A percentile compares a stretch with the other conserved stretches of the same genome.
Evolutionary conservation across 2,797 vertebrate species (phyloP).

Genomic region (Sebastes hubbsi): DNA sequence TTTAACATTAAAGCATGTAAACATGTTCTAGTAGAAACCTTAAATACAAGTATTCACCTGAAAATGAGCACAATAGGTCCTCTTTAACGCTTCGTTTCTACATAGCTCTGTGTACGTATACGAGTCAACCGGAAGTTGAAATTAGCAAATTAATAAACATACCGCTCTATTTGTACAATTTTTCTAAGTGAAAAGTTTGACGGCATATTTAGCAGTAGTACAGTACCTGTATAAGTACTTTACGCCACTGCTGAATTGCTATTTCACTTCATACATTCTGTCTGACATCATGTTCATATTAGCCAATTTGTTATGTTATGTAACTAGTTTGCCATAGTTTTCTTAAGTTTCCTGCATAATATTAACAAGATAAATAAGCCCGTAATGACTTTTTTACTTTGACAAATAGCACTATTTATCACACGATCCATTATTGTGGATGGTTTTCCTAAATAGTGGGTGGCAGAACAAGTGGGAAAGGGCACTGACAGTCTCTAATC

Average conservation of each 20-base stretch:
- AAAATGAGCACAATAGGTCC: no score
- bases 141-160: no score
- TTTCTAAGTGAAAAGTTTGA: no score
- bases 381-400: conserved; percentile 6
- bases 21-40: no score
- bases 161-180: no score
- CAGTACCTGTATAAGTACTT: no score
- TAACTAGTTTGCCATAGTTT: background rate
- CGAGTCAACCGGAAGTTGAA: no score
- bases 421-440: conserved; percentile 25
- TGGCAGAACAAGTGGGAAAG: conserved; percentile 45
- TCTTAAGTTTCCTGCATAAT: background rate
- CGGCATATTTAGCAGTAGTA: background rate
- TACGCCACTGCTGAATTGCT: no score
- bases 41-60: no score
- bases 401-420: conserved; percentile 17
- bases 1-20: no score
- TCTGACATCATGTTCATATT: background rate
- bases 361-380: background rate
- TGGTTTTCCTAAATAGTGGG: conserved; percentile 31
- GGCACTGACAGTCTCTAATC: conserved; percentile 62
- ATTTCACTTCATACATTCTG: background rate
- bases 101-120: no score
- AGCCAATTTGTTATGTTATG: background rate
- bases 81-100: no score